These are phyloP conservation scores for Eupithecia abbreviata DNA, from an alignment of 2,888 invertebrate species.

Conservation along the genomic window DNA sequence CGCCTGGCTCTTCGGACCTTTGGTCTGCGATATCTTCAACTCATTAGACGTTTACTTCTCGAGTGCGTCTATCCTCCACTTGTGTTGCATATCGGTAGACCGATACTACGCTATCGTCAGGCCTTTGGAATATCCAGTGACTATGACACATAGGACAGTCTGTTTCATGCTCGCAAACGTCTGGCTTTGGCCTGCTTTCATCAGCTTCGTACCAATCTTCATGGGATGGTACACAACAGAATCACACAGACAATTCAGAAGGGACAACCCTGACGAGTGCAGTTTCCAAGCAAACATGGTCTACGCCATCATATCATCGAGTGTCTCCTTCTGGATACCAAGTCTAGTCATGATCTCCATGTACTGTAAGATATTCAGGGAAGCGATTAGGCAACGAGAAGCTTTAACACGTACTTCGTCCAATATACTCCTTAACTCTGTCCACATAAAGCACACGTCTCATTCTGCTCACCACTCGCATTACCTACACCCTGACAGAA, in stretches of 20 bases:
- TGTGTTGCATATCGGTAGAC: conserved; percentile 97
- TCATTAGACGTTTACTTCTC: conserved; percentile 97
- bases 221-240: conserved; percentile 97
- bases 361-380: conserved; percentile 93
- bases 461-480: conserved; percentile 87
- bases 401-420: conserved; percentile 93
- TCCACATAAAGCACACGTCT: conserved; percentile 91
- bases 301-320: conserved; percentile 94
- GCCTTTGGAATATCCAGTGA: conserved; percentile 95
- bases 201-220: conserved; percentile 97
- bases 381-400: conserved; percentile 92
- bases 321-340: conserved; percentile 96
- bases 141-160: conserved; percentile 93
- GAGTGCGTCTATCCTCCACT: conserved; percentile 95
- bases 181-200: conserved; percentile 95
- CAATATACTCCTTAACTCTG: conserved; percentile 92
- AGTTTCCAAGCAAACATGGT: conserved; percentile 93
- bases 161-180: conserved; percentile 93
- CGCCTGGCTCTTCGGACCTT: conserved; percentile 94
- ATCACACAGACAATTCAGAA: conserved; percentile 87
- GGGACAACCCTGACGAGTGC: conserved; percentile 89
- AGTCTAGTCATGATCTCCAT: conserved; percentile 96
- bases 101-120: conserved; percentile 96
- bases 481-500: conserved; percentile 75
- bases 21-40: conserved; percentile 98